phyloP scores from a whole-genome alignment of 2,113 vertebrate species.

The Bungarus multicinctus region DNA sequence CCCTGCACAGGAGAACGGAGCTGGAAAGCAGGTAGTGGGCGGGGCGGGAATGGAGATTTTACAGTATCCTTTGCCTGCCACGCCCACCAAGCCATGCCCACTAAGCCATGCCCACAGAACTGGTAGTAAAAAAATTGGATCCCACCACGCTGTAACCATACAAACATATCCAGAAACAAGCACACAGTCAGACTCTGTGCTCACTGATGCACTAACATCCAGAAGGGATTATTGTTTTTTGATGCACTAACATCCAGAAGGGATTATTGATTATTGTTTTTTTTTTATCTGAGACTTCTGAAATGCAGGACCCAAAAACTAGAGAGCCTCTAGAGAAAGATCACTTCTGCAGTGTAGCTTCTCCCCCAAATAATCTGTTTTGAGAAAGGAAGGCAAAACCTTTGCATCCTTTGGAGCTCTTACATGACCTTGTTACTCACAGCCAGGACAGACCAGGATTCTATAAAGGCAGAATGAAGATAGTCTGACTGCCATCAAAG shows the following conservation, averaged over 20 bases:
- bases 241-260: not conserved
- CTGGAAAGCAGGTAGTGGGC: no score
- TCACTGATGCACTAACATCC: not conserved
- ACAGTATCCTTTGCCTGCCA: no score
- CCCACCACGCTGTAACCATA: not conserved
- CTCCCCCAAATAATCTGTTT: slow-evolving; percentile 16
- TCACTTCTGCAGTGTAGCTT: not conserved
- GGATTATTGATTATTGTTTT: not conserved
- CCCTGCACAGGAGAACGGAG: no score
- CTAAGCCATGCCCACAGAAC: no score
- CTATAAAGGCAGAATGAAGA: slow-evolving; percentile 24
- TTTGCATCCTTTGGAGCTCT: slow-evolving; percentile 24
- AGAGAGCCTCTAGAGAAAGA: not conserved
- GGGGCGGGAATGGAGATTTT: no score
- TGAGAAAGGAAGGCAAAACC: slow-evolving; percentile 23
- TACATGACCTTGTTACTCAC: slow-evolving; percentile 36
- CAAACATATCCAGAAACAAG: not conserved
- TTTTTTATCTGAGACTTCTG: not conserved
- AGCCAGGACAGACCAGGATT: slow-evolving; percentile 38
- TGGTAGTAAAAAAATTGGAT: no score
- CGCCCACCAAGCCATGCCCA: no score
- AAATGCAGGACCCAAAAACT: not conserved
- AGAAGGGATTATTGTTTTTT: not conserved
- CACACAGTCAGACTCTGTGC: not conserved
- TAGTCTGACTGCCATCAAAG: slow-evolving; percentile 34